phyloP scores from a whole-genome alignment of 1,140 invertebrate genomes.

The Neocloeon triangulifer region DNA sequence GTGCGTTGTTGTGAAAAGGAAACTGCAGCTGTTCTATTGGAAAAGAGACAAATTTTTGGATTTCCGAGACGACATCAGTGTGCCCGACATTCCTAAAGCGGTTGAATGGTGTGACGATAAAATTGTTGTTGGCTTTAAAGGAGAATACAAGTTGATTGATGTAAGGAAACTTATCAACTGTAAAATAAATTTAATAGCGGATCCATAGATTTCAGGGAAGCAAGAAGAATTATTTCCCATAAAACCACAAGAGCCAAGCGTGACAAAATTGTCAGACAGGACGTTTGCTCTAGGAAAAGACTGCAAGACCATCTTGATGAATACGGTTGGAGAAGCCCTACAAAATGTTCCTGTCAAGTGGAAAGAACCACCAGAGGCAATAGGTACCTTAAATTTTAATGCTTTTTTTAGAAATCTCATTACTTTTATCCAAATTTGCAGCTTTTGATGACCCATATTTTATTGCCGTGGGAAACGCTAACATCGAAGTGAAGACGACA shows the following conservation, averaged over 20 bases:
- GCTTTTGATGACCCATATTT: conserved; percentile 82
- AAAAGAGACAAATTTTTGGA: conserved; percentile 64
- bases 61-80: conserved; percentile 44
- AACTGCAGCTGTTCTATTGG: conserved; percentile 74
- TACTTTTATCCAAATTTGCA: conserved; percentile 17
- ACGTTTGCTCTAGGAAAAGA: conserved; percentile 60
- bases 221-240: conserved; percentile 66
- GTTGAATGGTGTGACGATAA: conserved; percentile 69
- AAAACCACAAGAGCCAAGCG: conserved; percentile 57
- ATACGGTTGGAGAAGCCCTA: conserved; percentile 41
- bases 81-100: conserved; percentile 63
- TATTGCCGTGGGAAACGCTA: conserved; percentile 56
- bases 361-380: conserved; percentile 50
- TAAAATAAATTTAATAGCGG: too few species aligned
- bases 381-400: too few species aligned
- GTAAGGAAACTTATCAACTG: conserved; percentile 26
- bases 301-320: conserved; percentile 60
- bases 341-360: conserved; percentile 53
- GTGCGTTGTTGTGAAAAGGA: conserved; percentile 71
- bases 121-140: conserved; percentile 62
- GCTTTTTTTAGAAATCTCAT: too few species aligned
- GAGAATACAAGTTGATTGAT: conserved; percentile 57
- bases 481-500: conserved; percentile 59
- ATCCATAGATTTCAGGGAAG: conserved; percentile 23
- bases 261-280: conserved; percentile 46